Conservation (phyloP, 23 tunicate genomes). For the Halocynthia aurantium region DNA sequence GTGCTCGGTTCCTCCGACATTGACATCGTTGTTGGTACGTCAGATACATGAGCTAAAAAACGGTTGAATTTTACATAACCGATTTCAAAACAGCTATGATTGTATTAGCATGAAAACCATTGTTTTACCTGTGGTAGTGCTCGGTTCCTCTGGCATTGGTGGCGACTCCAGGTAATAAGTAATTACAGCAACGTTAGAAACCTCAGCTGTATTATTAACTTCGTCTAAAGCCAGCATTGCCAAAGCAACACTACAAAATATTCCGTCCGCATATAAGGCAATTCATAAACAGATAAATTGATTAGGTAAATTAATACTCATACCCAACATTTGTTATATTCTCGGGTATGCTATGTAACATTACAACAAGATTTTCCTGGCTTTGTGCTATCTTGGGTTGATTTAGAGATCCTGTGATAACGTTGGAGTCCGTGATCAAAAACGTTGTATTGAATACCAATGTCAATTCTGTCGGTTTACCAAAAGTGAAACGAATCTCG, state of each 20-base stretch:
- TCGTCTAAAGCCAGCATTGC: conserved; percentile 8
- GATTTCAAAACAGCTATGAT: too few relatives aligned
- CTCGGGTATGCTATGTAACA: background rate
- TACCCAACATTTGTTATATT: too few relatives aligned
- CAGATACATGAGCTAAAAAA: too few relatives aligned
- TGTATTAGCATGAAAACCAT: too few relatives aligned
- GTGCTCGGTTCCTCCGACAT: too few relatives aligned
- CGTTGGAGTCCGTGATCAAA: background rate
- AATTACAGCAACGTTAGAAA: conserved; percentile 10
- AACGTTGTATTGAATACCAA: background rate
- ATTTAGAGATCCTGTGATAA: conserved; percentile 6
- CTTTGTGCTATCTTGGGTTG: conserved; percentile 17
- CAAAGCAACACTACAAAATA: conserved; percentile 5
- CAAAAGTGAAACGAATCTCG: conserved; percentile 30
- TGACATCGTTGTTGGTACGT: too few relatives aligned
- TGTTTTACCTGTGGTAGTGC: too few relatives aligned
- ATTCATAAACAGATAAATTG: too few relatives aligned
- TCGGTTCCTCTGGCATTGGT: too few relatives aligned
- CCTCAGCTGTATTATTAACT: background rate
- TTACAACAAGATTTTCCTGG: conserved; percentile 21
- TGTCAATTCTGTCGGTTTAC: conserved; percentile 12
- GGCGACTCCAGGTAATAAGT: conserved; percentile 9
- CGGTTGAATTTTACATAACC: too few relatives aligned
- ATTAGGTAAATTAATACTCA: too few relatives aligned
- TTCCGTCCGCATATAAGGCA: background rate